Evolutionary conservation across 2,113 vertebrate genomes (phyloP).

Genomic region (Pelusios castaneus): DNA sequence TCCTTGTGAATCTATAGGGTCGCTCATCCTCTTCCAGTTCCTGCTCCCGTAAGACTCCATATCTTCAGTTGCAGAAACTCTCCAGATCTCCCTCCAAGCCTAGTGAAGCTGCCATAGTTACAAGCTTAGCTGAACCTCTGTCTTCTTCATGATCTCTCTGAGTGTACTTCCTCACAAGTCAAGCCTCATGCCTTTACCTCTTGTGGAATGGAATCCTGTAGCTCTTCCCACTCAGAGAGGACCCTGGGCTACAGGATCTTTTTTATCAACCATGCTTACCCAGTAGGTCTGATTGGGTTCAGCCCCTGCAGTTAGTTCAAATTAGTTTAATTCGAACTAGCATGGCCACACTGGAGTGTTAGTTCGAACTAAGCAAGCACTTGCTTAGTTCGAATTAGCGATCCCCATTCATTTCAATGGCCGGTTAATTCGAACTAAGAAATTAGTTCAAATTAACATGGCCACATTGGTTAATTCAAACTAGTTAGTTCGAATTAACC

Average conservation of each 20-base stretch:
- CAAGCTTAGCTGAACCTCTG: not conserved
- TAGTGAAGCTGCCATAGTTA: not conserved
- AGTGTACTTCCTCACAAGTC: accelerated
- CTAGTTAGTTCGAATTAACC: too few species aligned
- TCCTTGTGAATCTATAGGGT: not conserved
- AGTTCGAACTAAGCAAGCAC: too few species aligned
- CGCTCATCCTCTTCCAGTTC: not conserved
- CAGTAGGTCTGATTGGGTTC: not conserved
- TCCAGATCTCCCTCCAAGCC: not conserved
- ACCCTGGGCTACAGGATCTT: not conserved
- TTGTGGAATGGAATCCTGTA: not conserved
- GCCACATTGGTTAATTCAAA: too few species aligned
- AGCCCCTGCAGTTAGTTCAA: not conserved
- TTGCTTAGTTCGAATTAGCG: too few species aligned
- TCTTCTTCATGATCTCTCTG: accelerated
- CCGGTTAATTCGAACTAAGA: too few species aligned
- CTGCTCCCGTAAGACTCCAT: not conserved
- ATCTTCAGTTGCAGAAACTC: not conserved
- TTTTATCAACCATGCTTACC: not conserved
- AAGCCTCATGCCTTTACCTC: accelerated
- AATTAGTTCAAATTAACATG: too few species aligned
- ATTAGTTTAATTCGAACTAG: too few species aligned
- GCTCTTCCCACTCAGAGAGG: not conserved
- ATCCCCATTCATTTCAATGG: too few species aligned
- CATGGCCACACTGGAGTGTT: too few species aligned